A percentile compares a stretch with the other conserved stretches of the same genome.
These are phyloP conservation scores for Leptodactylus fallax DNA, from an alignment of 2,797 vertebrate genomes.

Conservation along the genomic window DNA sequence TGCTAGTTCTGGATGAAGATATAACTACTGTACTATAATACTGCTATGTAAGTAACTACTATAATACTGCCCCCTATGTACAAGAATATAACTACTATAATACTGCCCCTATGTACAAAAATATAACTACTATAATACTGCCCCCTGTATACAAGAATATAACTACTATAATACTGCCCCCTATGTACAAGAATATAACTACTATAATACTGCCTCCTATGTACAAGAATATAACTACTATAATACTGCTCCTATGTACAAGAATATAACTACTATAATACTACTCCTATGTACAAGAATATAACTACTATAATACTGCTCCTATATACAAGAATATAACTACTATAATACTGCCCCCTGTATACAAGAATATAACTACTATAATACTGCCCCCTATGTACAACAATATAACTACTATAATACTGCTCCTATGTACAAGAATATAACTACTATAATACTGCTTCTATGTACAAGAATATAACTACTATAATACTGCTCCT, in stretches of 20 bases:
- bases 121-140: too few species aligned
- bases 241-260: not conserved
- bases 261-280: slow-evolving; percentile 23
- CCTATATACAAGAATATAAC: slow-evolving; percentile 1
- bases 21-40: too few species aligned
- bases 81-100: too few species aligned
- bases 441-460: not conserved
- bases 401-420: slow-evolving; percentile 14
- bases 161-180: slow-evolving; percentile 17
- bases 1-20: too few species aligned
- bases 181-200: slow-evolving; percentile 23
- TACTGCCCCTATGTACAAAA: too few species aligned
- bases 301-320: not conserved
- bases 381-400: not conserved
- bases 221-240: slow-evolving; percentile 3
- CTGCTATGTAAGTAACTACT: too few species aligned
- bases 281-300: not conserved
- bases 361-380: slow-evolving; percentile 15
- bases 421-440: not conserved
- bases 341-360: not conserved
- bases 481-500: slow-evolving; percentile 11
- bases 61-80: too few species aligned
- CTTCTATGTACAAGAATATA: slow-evolving; percentile 5
- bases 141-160: not conserved
- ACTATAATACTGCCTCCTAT: slow-evolving; percentile 4